Evolutionary conservation across 64 coral and sea anemone species (phyloP).

Genomic region (Stichodactyla helianthus): DNA sequence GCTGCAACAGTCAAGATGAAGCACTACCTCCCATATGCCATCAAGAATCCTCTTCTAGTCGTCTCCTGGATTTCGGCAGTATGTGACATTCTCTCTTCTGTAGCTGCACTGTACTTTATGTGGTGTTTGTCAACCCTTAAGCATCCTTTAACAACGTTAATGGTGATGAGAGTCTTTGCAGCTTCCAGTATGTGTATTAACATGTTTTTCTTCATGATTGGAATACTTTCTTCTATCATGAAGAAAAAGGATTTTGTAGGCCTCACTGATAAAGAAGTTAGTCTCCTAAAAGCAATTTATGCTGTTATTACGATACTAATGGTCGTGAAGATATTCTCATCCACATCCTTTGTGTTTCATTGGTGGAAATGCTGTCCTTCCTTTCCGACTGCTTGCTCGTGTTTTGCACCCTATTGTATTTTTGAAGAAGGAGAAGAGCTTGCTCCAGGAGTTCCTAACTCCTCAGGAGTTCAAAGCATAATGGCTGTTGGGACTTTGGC

Average conservation of each 20-base stretch:
- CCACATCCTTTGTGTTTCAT: constrained; percentile 18
- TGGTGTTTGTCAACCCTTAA: constrained; percentile 25
- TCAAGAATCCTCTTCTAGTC: background rate
- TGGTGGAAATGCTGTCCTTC: constrained; percentile 18
- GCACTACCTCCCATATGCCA: background rate
- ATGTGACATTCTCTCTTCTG: background rate
- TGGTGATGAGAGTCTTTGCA: constrained; percentile 21
- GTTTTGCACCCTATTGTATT: constrained; percentile 28
- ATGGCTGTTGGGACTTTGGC: background rate
- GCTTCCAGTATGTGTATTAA: constrained; percentile 21
- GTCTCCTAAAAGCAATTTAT: constrained; percentile 26
- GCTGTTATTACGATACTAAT: constrained; percentile 33
- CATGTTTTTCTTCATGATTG: constrained; percentile 17
- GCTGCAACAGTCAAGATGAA: constrained; percentile 3
- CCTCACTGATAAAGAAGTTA: constrained; percentile 24
- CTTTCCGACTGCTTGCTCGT: constrained; percentile 17
- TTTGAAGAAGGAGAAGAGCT: constrained; percentile 30
- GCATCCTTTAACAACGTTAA: constrained; percentile 23
- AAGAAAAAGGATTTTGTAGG: constrained; percentile 15
- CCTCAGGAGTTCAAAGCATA: background rate
- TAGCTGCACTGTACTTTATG: constrained; percentile 9
- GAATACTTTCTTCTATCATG: background rate
- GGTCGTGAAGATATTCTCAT: constrained; percentile 1
- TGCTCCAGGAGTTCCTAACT: constrained; percentile 6
- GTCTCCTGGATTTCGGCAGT: constrained; percentile 13